Percentiles rank a stretch among this genome's conserved stretches.
These are phyloP conservation scores for Lycaena phlaeas DNA, from an alignment of 2,888 invertebrate species.

Conservation along the genomic window DNA sequence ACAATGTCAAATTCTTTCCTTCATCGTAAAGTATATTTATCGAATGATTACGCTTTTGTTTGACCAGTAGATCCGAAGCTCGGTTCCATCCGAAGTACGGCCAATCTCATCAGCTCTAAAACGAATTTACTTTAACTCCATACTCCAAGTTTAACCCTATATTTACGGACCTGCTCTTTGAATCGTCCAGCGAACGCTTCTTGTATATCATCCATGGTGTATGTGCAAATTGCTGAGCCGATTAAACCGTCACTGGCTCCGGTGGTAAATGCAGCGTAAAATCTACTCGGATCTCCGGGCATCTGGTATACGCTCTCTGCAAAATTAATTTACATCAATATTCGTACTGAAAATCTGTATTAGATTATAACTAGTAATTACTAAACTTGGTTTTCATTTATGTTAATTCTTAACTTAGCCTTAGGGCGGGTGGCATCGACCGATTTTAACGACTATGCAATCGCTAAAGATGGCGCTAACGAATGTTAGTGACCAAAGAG, in stretches of 20 bases:
- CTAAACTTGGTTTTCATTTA: too few relatives aligned
- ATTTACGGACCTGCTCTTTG: slow-evolving; percentile 70
- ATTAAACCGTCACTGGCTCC: slow-evolving; percentile 77
- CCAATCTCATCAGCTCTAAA: neutral
- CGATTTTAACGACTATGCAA: too few relatives aligned
- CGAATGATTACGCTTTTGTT: neutral
- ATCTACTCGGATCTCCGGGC: slow-evolving; percentile 73
- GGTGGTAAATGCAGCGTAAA: slow-evolving; percentile 80
- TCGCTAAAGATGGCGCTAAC: too few relatives aligned
- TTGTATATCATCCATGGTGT: slow-evolving; percentile 76
- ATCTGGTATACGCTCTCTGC: slow-evolving; percentile 79
- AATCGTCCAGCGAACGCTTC: slow-evolving; percentile 78
- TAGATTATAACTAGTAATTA: too few relatives aligned
- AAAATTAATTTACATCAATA: slow-evolving; percentile 1
- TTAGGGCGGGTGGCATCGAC: too few relatives aligned
- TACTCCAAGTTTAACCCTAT: too few relatives aligned
- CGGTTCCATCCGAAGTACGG: neutral
- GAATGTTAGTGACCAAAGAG: too few relatives aligned
- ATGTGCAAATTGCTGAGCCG: slow-evolving; percentile 81
- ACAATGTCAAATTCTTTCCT: too few relatives aligned
- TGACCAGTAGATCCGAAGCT: slow-evolving; percentile 1
- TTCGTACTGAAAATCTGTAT: too few relatives aligned
- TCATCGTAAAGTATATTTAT: too few relatives aligned
- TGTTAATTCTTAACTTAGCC: too few relatives aligned
- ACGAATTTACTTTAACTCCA: neutral